Base-by-base conservation (phyloP, 2,113 vertebrate genomes). In the Hyaena hyaena region DNA sequence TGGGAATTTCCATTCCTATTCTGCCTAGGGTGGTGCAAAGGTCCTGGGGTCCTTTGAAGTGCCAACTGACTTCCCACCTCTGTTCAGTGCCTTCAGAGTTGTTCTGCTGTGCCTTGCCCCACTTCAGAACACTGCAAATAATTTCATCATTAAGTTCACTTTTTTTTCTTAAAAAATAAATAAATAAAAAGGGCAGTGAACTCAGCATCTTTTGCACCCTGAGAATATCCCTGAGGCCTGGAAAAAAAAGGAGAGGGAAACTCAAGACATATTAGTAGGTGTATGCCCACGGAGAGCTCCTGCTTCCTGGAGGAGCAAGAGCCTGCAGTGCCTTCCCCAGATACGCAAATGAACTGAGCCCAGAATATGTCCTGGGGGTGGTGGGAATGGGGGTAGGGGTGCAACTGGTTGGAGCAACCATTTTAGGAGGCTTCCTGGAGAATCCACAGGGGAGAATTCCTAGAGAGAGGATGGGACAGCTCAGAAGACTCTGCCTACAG, bases 1-100 rank as follows among this genome's bases (percentile, higher is more conserved):
- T 14, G 33, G 10, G 45, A 79, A 4, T 85, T 90, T 66, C 50
- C 61, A 28, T 61, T 89, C 39, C 28, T 28, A 3, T 31, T 61
- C 50, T 89, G 26, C 5, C 21, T 23, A 66, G 39, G 26, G 12
- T 63, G 50, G 12, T 90, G 76, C 86, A 53, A 93, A 93, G 55
- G 28, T 91, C 95, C 73, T 94, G 83, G 43, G 73, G 95, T 82
- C 19, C 39, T 93, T 61, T 35, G 53, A 61, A 39, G 19, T 31
- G n/a, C 55, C 31, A 26, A 3, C 71, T 81, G 61, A n/a, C 12
- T 39, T 86, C n/a, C 4, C 0, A 6, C 35, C 8, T 45, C 16
- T 77, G 77, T 33, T 43, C 28, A 35, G 53, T 55, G 26, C 4
- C 35, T 93, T 95, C 43, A 74, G 69, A 92, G 77, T 21, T 74